A percentile compares a stretch with the other conserved stretches of the same genome.
These are phyloP conservation scores for Oreonectes daqikongensis DNA, from an alignment of 2,797 vertebrate species.

Conservation along the genomic window DNA sequence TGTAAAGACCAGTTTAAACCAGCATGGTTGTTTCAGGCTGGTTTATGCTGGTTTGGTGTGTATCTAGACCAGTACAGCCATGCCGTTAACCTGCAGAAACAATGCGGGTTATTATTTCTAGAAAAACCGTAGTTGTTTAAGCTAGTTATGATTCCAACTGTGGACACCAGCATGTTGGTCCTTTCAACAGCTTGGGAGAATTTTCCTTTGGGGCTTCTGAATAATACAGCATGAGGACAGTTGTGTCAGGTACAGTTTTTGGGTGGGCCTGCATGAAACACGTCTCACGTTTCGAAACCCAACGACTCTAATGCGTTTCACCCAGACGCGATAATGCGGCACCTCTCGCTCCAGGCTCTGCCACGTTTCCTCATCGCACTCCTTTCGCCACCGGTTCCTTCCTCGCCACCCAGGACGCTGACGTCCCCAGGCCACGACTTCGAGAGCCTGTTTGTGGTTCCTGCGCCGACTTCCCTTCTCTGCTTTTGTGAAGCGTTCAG, in stretches of 20 bases:
- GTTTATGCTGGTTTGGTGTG: no score
- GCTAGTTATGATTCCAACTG: not conserved
- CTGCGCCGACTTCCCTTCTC: conserved; percentile 59
- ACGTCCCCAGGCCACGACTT: conserved; percentile 51
- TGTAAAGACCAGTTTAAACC: no score
- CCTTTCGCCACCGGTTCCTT: conserved; percentile 52
- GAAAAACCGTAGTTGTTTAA: not conserved
- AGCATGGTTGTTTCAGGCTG: no score
- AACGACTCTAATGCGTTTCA: conserved; percentile 47
- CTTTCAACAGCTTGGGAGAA: not conserved
- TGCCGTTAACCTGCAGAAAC: no score
- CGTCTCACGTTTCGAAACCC: conserved; percentile 42
- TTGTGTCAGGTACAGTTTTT: conserved; percentile 22
- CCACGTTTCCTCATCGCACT: conserved; percentile 54
- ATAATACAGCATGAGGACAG: not conserved
- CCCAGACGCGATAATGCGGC: conserved; percentile 13
- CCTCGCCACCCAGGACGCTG: conserved; percentile 54
- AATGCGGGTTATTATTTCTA: no score
- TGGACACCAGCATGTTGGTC: not conserved
- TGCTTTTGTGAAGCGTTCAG: conserved; percentile 63
- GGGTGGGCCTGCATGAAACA: conserved; percentile 51
- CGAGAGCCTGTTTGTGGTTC: conserved; percentile 54
- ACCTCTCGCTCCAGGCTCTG: conserved; percentile 56
- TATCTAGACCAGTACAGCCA: not conserved
- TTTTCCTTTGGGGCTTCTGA: not conserved